A percentile compares a stretch with the other conserved stretches of the same genome.
phyloP scores from a whole-genome alignment of 2,888 invertebrate genomes.

The Oscheius onirici region DNA sequence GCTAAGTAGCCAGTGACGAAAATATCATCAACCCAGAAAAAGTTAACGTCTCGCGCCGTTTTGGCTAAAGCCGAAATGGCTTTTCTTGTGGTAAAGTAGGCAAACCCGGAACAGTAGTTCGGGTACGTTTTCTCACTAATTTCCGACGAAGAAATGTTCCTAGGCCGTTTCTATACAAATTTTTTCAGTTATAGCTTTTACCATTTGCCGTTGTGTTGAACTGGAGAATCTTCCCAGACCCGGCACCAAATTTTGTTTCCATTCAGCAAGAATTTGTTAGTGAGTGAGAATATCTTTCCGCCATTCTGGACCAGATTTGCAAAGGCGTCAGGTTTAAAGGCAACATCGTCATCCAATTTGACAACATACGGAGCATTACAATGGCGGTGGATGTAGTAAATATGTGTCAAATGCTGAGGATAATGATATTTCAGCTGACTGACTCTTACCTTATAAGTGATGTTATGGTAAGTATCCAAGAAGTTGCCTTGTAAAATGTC shows the following conservation, averaged over 20 bases:
- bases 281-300: background rate
- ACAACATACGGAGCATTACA: background rate
- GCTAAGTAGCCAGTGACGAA: conserved; percentile 3
- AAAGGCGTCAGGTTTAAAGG: background rate
- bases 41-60: background rate
- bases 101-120: background rate
- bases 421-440: no score
- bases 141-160: background rate
- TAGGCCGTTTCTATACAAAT: background rate
- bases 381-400: background rate
- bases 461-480: conserved; percentile 9
- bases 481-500: conserved; percentile 14
- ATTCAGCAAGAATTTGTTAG: background rate
- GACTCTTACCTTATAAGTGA: conserved; percentile 3
- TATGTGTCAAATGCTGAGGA: conserved; percentile 12
- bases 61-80: background rate
- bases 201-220: conserved; percentile 11
- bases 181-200: no score
- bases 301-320: background rate
- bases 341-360: conserved; percentile 17
- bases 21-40: conserved; percentile 14
- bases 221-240: background rate
- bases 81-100: background rate
- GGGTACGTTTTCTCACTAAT: background rate
- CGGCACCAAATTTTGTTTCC: conserved; percentile 2